Evolutionary conservation across 1,140 invertebrate genomes (phyloP).

Genomic region (Formica selysi): DNA sequence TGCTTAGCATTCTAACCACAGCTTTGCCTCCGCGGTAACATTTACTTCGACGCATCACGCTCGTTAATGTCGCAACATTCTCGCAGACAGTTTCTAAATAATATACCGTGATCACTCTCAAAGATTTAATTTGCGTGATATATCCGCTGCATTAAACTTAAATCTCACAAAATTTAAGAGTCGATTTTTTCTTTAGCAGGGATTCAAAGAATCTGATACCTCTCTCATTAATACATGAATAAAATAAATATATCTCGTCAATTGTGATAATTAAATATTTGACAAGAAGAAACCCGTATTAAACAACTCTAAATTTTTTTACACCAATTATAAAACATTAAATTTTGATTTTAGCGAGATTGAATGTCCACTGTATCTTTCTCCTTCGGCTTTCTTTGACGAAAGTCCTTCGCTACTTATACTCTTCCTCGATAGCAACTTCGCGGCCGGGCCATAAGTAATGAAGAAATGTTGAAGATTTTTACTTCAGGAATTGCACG

Average conservation of each 20-base stretch:
- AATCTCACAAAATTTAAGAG: not conserved
- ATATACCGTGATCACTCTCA: constrained; percentile 28
- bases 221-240: no score
- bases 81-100: constrained; percentile 41
- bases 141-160: not conserved
- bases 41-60: constrained; percentile 9
- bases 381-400: constrained; percentile 25
- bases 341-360: constrained; percentile 51
- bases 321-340: constrained; percentile 8
- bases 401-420: constrained; percentile 34
- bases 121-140: constrained; percentile 15
- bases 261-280: not conserved
- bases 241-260: not conserved
- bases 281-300: not conserved
- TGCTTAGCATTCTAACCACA: constrained; percentile 37
- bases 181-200: not conserved
- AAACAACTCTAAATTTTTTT: not conserved
- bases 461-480: constrained; percentile 73
- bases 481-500: constrained; percentile 63
- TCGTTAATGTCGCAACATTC: constrained; percentile 52
- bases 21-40: constrained; percentile 43
- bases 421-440: constrained; percentile 45
- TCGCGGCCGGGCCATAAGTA: constrained; percentile 60
- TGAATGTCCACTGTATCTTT: constrained; percentile 3
- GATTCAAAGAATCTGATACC: not conserved